Conservation (phyloP, 1,140 invertebrate genomes). For the Ruditapes philippinarum region DNA sequence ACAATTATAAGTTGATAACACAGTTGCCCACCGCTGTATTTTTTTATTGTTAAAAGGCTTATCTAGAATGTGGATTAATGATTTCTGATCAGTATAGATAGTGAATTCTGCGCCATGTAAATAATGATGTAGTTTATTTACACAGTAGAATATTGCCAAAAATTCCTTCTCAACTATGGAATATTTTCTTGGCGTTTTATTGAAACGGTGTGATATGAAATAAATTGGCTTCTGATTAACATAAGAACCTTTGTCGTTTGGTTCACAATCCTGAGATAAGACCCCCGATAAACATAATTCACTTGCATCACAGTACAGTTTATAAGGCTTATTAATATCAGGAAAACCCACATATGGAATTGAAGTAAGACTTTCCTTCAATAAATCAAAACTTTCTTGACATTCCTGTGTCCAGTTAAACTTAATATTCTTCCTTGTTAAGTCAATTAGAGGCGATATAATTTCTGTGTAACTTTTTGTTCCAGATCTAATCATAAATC, state of each 20-base stretch:
- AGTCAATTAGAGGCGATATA: conserved; percentile 37
- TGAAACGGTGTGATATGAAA: conserved; percentile 73
- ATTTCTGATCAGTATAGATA: conserved; percentile 65
- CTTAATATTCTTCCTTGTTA: conserved; percentile 51
- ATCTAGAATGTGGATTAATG: no score
- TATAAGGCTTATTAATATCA: conserved; percentile 39
- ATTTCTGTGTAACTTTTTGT: conserved; percentile 69
- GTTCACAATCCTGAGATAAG: conserved; percentile 16
- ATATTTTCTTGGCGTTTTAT: conserved; percentile 64
- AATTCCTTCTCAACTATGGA: conserved; percentile 74
- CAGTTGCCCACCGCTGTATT: no score
- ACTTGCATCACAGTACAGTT: conserved; percentile 57
- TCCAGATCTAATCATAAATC: no score
- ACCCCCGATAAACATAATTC: conserved; percentile 13
- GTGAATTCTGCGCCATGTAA: conserved; percentile 73
- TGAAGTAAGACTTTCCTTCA: conserved; percentile 45
- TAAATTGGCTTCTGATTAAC: conserved; percentile 69
- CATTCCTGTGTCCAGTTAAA: conserved; percentile 52
- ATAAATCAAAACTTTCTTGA: conserved; percentile 50
- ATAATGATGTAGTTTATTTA: conserved; percentile 78
- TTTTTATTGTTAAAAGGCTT: no score
- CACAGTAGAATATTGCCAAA: conserved; percentile 73
- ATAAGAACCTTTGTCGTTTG: not conserved
- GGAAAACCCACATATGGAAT: conserved; percentile 50
- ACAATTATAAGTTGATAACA: conserved; percentile 63